These are phyloP conservation scores for Archilochus colubris DNA, from an alignment of 2,113 vertebrate genomes.

Conservation along the genomic window DNA sequence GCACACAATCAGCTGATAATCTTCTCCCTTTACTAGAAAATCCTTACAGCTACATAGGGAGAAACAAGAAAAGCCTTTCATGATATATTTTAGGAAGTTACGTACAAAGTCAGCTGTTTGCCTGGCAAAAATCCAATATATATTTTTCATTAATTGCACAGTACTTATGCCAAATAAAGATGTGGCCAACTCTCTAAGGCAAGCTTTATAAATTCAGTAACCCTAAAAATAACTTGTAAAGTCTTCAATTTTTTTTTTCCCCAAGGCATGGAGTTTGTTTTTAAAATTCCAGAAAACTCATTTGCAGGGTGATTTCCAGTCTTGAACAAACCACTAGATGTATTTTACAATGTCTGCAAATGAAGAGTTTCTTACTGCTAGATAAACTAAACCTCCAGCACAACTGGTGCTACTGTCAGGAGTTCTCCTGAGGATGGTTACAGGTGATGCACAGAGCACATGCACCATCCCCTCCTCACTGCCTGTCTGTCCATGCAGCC, in stretches of 20 bases:
- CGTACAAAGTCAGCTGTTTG: neutral
- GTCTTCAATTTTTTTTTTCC: neutral
- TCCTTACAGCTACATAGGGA: neutral
- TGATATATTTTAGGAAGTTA: neutral
- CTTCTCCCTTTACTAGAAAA: neutral
- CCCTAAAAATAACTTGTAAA: neutral
- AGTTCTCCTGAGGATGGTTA: neutral
- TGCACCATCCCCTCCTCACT: neutral
- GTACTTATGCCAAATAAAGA: neutral
- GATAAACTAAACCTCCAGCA: neutral
- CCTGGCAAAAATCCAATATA: neutral
- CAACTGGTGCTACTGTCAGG: accelerated
- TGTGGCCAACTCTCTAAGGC: neutral
- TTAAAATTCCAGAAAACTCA: neutral
- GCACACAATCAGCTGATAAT: neutral
- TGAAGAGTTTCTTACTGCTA: neutral
- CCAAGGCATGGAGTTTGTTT: neutral
- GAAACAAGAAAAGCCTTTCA: neutral
- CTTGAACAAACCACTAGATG: neutral
- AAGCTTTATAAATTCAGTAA: neutral
- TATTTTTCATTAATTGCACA: neutral
- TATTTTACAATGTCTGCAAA: neutral
- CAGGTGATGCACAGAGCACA: neutral
- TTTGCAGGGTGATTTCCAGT: neutral
- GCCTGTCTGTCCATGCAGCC: neutral